Percentiles rank a stretch among this genome's conserved stretches.
Evolutionary conservation across 2,888 invertebrate genomes (phyloP).

Genomic region (Amiota communis): DNA sequence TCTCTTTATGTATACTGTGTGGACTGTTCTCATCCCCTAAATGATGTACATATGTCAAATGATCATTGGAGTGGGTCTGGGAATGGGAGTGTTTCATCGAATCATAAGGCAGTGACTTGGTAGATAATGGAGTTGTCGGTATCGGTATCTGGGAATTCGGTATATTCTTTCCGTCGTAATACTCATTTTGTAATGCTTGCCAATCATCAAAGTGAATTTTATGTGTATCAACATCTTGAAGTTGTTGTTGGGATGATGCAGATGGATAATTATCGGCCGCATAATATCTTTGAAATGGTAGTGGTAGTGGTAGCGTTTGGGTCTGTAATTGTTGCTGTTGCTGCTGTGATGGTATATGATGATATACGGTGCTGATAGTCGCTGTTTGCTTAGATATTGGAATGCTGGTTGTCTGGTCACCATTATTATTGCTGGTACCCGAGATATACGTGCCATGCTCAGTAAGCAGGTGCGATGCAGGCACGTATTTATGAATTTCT

Average conservation of each 20-base stretch:
- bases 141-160: slow-evolving; percentile 17
- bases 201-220: slow-evolving; percentile 34
- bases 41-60: slow-evolving; percentile 20
- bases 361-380: background rate
- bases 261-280: slow-evolving; percentile 60
- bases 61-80: too few species aligned
- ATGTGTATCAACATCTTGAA: slow-evolving; percentile 26
- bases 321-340: slow-evolving; percentile 30
- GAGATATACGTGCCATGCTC: slow-evolving; percentile 55
- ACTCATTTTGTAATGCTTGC: slow-evolving; percentile 29
- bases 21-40: too few species aligned
- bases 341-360: background rate
- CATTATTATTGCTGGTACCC: background rate
- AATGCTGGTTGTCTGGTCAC: slow-evolving; percentile 31
- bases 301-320: slow-evolving; percentile 51
- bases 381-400: slow-evolving; percentile 20
- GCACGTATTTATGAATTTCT: slow-evolving; percentile 57
- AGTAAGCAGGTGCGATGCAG: slow-evolving; percentile 65
- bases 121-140: slow-evolving; percentile 28
- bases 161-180: slow-evolving; percentile 18
- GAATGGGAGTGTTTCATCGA: background rate
- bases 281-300: slow-evolving; percentile 30
- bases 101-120: background rate
- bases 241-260: slow-evolving; percentile 60
- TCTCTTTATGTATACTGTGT: slow-evolving; percentile 35